Base-by-base conservation (phyloP, 2,888 invertebrate species). In the Esperia sulphurella region DNA sequence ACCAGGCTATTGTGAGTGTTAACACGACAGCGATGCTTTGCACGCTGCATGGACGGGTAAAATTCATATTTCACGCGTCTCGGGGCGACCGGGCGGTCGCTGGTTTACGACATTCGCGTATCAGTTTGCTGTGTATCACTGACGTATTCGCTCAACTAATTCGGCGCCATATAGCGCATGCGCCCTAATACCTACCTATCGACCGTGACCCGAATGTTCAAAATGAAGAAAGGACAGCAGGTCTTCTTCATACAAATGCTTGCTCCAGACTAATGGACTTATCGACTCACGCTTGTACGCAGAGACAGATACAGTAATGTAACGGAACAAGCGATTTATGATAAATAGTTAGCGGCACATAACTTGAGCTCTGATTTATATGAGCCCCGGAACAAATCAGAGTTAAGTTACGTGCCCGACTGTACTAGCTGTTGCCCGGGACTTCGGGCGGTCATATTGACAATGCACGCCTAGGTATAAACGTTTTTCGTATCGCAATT, bases 51-150 rank as follows among this genome's bases (percentile, higher is more conserved):
- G 73, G 75, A 74, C 87, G 83, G 71, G 67, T 65, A 78, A 78
- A 68, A 66, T 72, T 70, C 81, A 82, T 83, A 75, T 69, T 78
- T 68, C 59, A 65, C 65, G 70, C 71, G 69, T 62, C 69, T 70
- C 71, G 75, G 61, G 57, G 71, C 72, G 71, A 57, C 72, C 48
- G 43, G 52, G 58, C 71, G 75, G 75, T 70, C 75, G 79, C 73
- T 65, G 63, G 71, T 77, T 78, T 77, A 76, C 80, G 83, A 79
- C 86, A 75, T 77, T 75, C 79, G 80, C 82, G 82, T 74, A 58
- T 63, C 68, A 69, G 73, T 69, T 83, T 67, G 75, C 74, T 82
- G 84, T 82, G 76, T 21, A 21, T 72, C 73, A 85, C 84, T 80
- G 76, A 61, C 74, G 73, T 64, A 59, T 57, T 68, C 66, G 63